Percentiles rank a stretch among this genome's conserved stretches.
phyloP scores from a whole-genome alignment of 2,797 vertebrate species.

The Pangasius sanitwongsei region DNA sequence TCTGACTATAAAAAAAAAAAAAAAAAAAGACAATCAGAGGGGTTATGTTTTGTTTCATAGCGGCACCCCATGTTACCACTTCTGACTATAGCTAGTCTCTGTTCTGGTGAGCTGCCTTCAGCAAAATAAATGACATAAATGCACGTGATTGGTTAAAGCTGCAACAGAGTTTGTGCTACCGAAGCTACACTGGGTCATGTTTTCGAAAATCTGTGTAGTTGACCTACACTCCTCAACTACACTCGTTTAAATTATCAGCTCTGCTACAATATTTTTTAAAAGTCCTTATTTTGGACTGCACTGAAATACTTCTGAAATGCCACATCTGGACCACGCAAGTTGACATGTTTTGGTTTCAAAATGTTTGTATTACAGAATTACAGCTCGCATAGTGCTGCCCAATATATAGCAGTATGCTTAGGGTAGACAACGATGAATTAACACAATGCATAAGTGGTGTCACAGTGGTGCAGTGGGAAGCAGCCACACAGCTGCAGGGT shows the following conservation, averaged over 20 bases:
- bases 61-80: background rate
- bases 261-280: background rate
- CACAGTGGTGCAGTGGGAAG: background rate
- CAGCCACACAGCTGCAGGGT: background rate
- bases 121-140: background rate
- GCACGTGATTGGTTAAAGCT: background rate
- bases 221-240: background rate
- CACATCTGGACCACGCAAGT: background rate
- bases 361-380: background rate
- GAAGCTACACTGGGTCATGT: background rate
- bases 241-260: background rate
- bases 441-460: background rate
- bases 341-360: background rate
- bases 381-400: background rate
- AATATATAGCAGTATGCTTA: background rate
- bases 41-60: background rate
- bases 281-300: background rate
- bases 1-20: background rate
- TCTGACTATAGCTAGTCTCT: background rate
- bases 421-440: background rate
- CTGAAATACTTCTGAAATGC: background rate
- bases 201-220: background rate
- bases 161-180: background rate
- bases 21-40: background rate
- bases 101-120: background rate